Base-by-base conservation (phyloP, 2,888 invertebrate genomes). In the Neuroscelio doddi region DNA sequence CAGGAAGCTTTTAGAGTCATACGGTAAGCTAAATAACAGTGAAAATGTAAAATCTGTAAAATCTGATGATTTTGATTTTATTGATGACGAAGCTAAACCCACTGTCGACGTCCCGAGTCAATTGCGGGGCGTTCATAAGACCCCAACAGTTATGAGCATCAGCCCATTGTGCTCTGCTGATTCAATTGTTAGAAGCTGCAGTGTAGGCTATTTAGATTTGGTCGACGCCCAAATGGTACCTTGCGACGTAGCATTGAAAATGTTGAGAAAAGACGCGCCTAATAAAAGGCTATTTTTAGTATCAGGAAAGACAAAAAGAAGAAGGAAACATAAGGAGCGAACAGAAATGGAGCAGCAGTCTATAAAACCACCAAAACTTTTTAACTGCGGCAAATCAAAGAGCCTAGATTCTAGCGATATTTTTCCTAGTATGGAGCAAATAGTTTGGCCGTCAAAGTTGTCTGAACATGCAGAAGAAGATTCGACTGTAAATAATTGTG, bases 321-420 rank as follows among this genome's bases (percentile, higher is more conserved):
- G 86, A 64, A 83, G 85, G n/a, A 69, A 59, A 14, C 46, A 65
- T 76, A 80, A 57, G 65, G 72, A 57, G 62, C 74, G 9, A 76
- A 80, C 62, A 1, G 65, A 57, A 5, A 64, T 72, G 16, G 77
- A 76, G 3, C 79, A 83, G 49, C 79, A 81, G 45, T 72, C 57
- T 12, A 72, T 77, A 0, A 81, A 83, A 64, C 84, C 85, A 9
- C 89, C 90, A 0, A 86, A 88, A 59, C 83, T 93, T 38, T 89
- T 89, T 58, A 89, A 89, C 69, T 92, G 91, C 74, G 92, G 93
- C 0, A 93, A 93, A 81, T 94, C 94, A 0, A 91, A 91, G 73
- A 95, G 94, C 76, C 86, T 95, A 32, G 95, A 95, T 80, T 95
- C 94, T 0, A 93, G 93, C 75, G 94, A 94, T 80, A 87, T 94